Evolutionary conservation across 2,113 vertebrate species (phyloP).

Genomic region (Tautogolabrus adspersus): DNA sequence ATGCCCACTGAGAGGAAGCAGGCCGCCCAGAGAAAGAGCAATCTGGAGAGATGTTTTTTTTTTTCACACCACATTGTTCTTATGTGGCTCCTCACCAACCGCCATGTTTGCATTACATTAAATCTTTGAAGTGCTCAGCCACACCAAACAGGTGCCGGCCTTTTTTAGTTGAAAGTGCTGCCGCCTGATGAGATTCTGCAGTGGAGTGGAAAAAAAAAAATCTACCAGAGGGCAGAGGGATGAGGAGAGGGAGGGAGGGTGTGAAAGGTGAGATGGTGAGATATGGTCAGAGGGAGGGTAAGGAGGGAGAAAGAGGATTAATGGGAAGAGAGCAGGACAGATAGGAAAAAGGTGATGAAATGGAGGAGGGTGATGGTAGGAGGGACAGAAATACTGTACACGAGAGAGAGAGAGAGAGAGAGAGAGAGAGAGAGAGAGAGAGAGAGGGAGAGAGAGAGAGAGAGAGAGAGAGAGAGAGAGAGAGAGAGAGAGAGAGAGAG

Average conservation of each 20-base stretch:
- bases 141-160: conserved; percentile 40
- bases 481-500: conserved; percentile 8
- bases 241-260: conserved; percentile 17
- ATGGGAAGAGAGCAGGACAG: conserved; percentile 30
- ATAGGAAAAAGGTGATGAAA: conserved; percentile 19
- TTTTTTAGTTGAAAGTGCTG: conserved; percentile 44
- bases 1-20: conserved; percentile 63
- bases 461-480: conserved; percentile 18
- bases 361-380: conserved; percentile 30
- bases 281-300: conserved; percentile 8
- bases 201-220: conserved; percentile 54
- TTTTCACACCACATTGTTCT: conserved; percentile 42
- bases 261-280: conserved; percentile 44
- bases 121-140: conserved; percentile 44
- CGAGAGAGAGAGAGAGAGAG: conserved; percentile 4
- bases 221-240: not conserved
- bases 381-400: conserved; percentile 42
- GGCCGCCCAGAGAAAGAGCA: conserved; percentile 68
- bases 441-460: too few species aligned
- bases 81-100: conserved; percentile 30
- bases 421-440: conserved; percentile 9
- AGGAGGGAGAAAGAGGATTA: conserved; percentile 40
- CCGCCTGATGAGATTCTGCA: conserved; percentile 58
- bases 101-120: conserved; percentile 51
- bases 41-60: conserved; percentile 64